A percentile compares a stretch with the other conserved stretches of the same genome.
Evolutionary conservation across 1,140 invertebrate genomes (phyloP).

Genomic region (Pogonomyrmex californicus): DNA sequence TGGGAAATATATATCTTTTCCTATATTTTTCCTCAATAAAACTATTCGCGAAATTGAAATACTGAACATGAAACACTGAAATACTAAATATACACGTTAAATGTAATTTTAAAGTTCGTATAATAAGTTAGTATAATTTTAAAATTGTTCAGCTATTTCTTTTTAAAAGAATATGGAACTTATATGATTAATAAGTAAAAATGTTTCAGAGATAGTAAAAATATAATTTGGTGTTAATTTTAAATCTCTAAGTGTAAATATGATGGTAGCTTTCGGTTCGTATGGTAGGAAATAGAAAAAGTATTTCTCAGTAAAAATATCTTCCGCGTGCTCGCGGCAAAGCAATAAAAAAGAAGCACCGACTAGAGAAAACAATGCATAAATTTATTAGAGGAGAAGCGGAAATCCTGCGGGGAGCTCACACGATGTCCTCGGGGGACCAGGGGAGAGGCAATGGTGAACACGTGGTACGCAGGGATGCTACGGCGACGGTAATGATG

Average conservation of each 20-base stretch:
- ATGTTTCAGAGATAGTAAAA: not conserved
- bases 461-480: conserved; percentile 1
- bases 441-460: not conserved
- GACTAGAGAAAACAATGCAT: conserved; percentile 54
- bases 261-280: not conserved
- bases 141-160: not conserved
- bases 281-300: not conserved
- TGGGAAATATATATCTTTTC: not conserved
- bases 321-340: not conserved
- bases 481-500: conserved; percentile 40
- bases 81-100: not conserved
- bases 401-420: conserved; percentile 25
- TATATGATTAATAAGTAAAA: not conserved
- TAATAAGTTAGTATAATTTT: not conserved
- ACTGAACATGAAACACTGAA: not conserved
- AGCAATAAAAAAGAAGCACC: conserved; percentile 24
- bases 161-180: not conserved
- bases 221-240: conserved; percentile 2
- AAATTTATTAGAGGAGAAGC: conserved; percentile 57
- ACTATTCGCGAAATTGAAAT: not conserved
- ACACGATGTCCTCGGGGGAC: not conserved
- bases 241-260: not conserved
- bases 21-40: not conserved
- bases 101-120: not conserved
- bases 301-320: conserved; percentile 33